Base-by-base conservation (phyloP, 2,797 vertebrate genomes). In the Anguilla pacifica region DNA sequence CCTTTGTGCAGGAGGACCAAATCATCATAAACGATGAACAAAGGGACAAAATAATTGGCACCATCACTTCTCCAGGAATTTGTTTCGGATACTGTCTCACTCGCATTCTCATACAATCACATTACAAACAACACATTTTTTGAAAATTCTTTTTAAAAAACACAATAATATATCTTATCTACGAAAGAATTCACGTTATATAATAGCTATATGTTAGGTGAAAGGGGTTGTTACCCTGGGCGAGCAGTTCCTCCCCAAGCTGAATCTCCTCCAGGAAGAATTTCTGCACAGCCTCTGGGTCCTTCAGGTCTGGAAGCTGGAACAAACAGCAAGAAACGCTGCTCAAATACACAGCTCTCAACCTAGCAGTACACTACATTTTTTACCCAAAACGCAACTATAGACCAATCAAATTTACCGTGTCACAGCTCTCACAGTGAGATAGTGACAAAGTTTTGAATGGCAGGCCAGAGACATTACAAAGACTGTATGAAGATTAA, bases 201-300 rank as follows among this genome's bases (percentile, higher is more conserved):
- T 64, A 22, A 6, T 64, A 25, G 17, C 61, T 25, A 64, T 25
- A 64, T 0, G 53, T 55, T 11, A 55, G 53, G 53, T 55, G 35
- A 22, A 25, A 19, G 67, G 10, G 84, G 31, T 9, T n/a, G 88
- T 90, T 93, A 99, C 98, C 98, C 96, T 98, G 97, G 70, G 98
- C 96, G 90, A 99, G 89, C 79, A 99, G 95, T 91, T 99, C 98
- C 90, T 99, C 99, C 87, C 98, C 99, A 88, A 98, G 96, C 86
- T 99, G 98, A 93, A 99, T 99, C 93, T 99, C 99, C 93, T 99
- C 98, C 88, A 99, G 94, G 88, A 99, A 99, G 95, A 99, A 99
- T 88, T 99, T 99, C 95, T 99, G 98, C 90, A 99, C 97, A 0
- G 98, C 98, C 89, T 99, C 98, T 0, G 98, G 96, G 92, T 99